Evolutionary conservation across 2,888 invertebrate species (phyloP), one percentile per base, ranked within the genome.

Genomic region (Microchrysa polita): DNA sequence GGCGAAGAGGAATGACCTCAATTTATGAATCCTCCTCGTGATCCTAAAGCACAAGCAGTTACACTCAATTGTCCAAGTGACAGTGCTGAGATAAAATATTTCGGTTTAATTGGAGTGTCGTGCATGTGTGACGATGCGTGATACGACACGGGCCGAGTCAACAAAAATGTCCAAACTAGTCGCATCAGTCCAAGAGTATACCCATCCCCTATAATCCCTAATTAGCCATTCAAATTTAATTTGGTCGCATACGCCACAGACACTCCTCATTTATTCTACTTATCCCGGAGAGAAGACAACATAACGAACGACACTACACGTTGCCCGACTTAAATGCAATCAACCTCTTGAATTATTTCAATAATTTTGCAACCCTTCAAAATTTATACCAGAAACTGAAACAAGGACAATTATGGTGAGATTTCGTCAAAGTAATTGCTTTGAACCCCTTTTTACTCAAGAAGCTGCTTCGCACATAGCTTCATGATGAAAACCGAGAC

Each of bases 391-490:
- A n/a, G 18, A 55, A 55, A 55, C 55, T 18, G 55, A n/a, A 63
- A n/a, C 40, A n/a, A 63, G 42, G 61, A 63, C 61, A 63, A 63
- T 63, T 63, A 63, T 63, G 61, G 42, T 23, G 61, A 63, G 42
- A 63, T 63, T 63, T 63, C 61, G 42, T 63, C 61, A 63, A 63
- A 63, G 61, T 63, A 63, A 63, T 63, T 63, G 42, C 61, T 63
- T 63, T 63, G 61, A 63, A 63, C 61, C 42, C 12, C 61, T 22
- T 63, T n/a, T 16, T 34, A 34, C 27, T 34, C 55, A 57, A n/a
- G 69, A 67, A 34, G 52, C n/a, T n/a, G n/a, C n/a, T n/a, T n/a
- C n/a, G n/a, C n/a, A n/a, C n/a, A n/a, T 7, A 20, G 18, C 69
- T 42, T 40, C 40, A 42, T 55, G 69, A 55, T 42, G 55, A 69